Conservation (phyloP, 1,140 invertebrate species). For the Diorhabda sublineata region DNA sequence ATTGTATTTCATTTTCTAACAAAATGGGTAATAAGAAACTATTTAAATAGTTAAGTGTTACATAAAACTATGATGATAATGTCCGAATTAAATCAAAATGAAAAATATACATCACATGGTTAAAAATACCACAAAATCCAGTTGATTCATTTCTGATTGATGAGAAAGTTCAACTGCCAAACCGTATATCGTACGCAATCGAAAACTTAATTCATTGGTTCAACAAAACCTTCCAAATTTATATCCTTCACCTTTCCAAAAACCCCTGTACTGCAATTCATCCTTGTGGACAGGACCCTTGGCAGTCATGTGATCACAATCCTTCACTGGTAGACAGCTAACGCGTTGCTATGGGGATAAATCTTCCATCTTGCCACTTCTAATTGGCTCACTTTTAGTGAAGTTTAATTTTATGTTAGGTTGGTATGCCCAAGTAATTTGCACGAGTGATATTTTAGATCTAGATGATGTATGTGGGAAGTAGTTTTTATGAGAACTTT, state of each 20-base stretch:
- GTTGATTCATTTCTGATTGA: neutral
- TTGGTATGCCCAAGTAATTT: slow-evolving; percentile 38
- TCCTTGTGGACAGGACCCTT: slow-evolving; percentile 27
- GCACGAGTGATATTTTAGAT: slow-evolving; percentile 32
- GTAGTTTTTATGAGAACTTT: too few species aligned
- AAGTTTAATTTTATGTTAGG: slow-evolving; percentile 43
- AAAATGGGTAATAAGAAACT: too few species aligned
- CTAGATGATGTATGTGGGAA: neutral
- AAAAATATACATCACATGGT: too few species aligned
- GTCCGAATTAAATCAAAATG: too few species aligned
- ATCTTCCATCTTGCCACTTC: slow-evolving; percentile 44
- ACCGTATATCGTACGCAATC: neutral
- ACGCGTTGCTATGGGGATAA: slow-evolving; percentile 47
- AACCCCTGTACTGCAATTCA: slow-evolving; percentile 9
- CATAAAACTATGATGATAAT: too few species aligned
- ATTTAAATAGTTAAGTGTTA: too few species aligned
- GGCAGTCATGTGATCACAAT: slow-evolving; percentile 43
- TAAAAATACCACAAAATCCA: neutral
- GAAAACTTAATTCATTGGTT: slow-evolving; percentile 2
- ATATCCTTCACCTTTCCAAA: neutral
- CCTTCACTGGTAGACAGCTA: slow-evolving; percentile 42
- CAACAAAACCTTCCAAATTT: neutral
- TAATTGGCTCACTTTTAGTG: slow-evolving; percentile 44
- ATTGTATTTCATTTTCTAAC: too few species aligned
- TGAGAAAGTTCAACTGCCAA: neutral